Base-by-base conservation (phyloP, 2,797 vertebrate species). In the Nyctalus aviator region DNA sequence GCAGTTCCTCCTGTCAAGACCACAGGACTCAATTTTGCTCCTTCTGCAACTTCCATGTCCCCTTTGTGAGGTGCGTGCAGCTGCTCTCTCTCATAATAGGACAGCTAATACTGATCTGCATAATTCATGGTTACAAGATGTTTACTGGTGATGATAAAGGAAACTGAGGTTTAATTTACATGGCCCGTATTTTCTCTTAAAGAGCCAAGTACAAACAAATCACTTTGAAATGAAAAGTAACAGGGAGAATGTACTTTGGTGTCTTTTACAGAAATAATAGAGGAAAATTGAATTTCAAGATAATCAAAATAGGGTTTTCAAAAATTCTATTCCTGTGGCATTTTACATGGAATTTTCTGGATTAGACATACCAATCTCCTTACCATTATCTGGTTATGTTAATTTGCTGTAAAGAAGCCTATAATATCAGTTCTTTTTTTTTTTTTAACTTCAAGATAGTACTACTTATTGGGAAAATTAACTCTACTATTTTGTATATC, bases 61-160 rank as follows among this genome's bases (percentile, higher is more conserved):
- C 23, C 96, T 84, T 27, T 30, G 83, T 79, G 94, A 89, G 88
- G 90, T 66, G 73, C 69, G 18, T 66, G 6, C 94, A 97, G 94
- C 98, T 98, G 96, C 94, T 97, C 23, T 53, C 93, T 93, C 92
- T 96, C 95, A 92, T 79, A 94, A 96, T 96, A 96, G 90, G 91
- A 94, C 92, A 93, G 96, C 96, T 97, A 97, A 97, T 97, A 90
- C 92, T 91, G 53, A 53, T 95, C 95, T 99, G 98, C 97, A 98
- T 98, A 98, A 99, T 99, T 99, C 97, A 98, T 98, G 97, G 97
- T 96, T 98, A 98, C 97, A 97, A 97, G 96, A 97, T 98, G 96
- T 98, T 97, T 37, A 57, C 94, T 75, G 85, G 88, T 96, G 96
- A 98, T 97, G 97, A 97, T 97, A 97, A 98, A 97, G 97, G 97